A percentile compares a stretch with the other conserved stretches of the same genome.
These are phyloP conservation scores for Aurelia sp. DNA, from an alignment of 30 jellyfish, hydroid and myxozoan species.

Conservation along the genomic window DNA sequence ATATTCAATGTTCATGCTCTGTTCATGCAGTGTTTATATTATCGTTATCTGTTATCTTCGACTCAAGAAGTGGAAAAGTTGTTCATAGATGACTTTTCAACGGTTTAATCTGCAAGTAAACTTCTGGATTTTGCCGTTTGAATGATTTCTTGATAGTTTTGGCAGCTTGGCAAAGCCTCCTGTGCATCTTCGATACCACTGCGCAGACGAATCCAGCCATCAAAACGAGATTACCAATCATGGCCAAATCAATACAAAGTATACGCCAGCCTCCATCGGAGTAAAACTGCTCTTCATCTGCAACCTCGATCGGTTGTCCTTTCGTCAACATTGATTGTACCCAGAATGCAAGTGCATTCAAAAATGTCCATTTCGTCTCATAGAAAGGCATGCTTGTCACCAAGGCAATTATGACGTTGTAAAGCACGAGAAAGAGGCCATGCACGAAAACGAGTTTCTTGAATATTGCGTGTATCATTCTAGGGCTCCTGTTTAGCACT, in stretches of 20 bases:
- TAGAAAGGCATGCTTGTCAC: constrained; percentile 29
- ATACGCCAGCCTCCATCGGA: constrained; percentile 73
- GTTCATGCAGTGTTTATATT: too few relatives aligned
- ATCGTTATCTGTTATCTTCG: too few relatives aligned
- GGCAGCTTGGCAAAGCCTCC: constrained; percentile 42
- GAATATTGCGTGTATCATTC: constrained; percentile 61
- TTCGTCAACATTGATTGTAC: constrained; percentile 29
- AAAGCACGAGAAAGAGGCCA: constrained; percentile 18
- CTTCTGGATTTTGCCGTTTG: constrained; percentile 52
- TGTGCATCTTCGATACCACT: constrained; percentile 15
- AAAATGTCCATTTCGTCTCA: constrained; percentile 61
- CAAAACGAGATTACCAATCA: constrained; percentile 27
- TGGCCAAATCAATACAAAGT: constrained; percentile 31
- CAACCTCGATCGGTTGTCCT: constrained; percentile 15
- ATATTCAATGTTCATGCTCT: too few relatives aligned
- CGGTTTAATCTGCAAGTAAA: constrained; percentile 54
- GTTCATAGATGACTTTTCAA: constrained; percentile 33
- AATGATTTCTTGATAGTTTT: constrained; percentile 39
- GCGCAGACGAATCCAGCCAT: constrained; percentile 58
- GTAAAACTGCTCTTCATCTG: constrained; percentile 13
- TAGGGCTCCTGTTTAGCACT: constrained; percentile 60
- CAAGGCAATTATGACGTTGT: constrained; percentile 43
- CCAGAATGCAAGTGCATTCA: constrained; percentile 50
- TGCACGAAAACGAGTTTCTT: constrained; percentile 23
- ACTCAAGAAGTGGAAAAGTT: too few relatives aligned